Percentiles rank a stretch among this genome's conserved stretches.
phyloP scores from a whole-genome alignment of 35 echinoderm and acorn worm genomes.

The Apostichopus japonicus region DNA sequence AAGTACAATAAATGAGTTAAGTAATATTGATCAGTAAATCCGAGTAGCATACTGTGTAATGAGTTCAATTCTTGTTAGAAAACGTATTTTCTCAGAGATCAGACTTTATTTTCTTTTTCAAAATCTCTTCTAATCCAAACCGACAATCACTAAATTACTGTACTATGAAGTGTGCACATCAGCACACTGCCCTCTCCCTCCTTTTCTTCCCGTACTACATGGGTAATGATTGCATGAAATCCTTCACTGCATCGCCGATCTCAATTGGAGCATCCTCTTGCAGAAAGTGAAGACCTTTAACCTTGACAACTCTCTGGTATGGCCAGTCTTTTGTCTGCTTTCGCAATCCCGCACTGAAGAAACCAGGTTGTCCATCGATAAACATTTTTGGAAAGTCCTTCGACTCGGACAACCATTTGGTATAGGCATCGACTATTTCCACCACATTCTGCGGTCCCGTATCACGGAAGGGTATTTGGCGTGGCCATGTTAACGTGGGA shows the following conservation, averaged over 20 bases:
- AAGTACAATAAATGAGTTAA: no score
- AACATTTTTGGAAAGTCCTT: constrained; percentile 77
- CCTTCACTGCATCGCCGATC: constrained; percentile 72
- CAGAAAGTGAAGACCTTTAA: constrained; percentile 79
- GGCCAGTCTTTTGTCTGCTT: constrained; percentile 56
- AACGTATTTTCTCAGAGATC: no score
- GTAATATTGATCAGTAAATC: no score
- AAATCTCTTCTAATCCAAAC: no score
- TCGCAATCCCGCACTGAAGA: constrained; percentile 67
- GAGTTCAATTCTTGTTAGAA: no score
- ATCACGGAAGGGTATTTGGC: constrained; percentile 77
- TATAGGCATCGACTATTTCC: constrained; percentile 59
- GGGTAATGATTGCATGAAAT: constrained; percentile 60
- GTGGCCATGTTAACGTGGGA: constrained; percentile 87
- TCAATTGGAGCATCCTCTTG: constrained; percentile 92
- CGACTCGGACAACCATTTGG: constrained; percentile 63
- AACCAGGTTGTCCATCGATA: constrained; percentile 77
- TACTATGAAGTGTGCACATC: no score
- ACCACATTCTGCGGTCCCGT: constrained; percentile 88
- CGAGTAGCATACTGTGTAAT: no score
- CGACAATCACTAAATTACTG: no score
- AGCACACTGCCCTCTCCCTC: background rate
- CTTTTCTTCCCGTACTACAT: background rate
- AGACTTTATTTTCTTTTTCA: no score
- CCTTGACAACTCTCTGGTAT: constrained; percentile 64